Base-by-base conservation (phyloP, 2,797 vertebrate species). In the Peromyscus melanophrys region DNA sequence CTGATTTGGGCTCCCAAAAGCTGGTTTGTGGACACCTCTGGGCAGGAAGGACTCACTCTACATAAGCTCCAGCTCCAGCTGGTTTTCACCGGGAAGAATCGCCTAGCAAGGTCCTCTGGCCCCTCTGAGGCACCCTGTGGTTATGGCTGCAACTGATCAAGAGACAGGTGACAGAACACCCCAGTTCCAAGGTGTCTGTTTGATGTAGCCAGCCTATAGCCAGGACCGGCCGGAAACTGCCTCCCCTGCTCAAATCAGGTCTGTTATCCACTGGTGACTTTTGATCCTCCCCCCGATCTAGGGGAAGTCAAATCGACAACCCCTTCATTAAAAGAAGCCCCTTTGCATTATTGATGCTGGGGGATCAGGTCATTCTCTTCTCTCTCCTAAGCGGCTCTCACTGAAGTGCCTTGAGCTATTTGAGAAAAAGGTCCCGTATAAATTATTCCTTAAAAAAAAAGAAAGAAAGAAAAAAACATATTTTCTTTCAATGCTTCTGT, bases 401-500 rank as follows among this genome's bases (percentile, higher is more conserved):
- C 63, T 86, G 67, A 97, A 95, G 55, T 34, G 90, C 96, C 97
- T 95, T 27, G 40, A 94, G 97, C 96, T 92, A 75, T 96, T 92
- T 89, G 92, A 96, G 95, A 95, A 89, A 93, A 89, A 75, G 46
- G 69, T 82, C 82, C 88, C 57, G 10, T 77, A 95, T 97, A 91
- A 97, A 98, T 98, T 97, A 98, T 98, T 98, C 95, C 86, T 95
- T 95, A 49, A 89, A 97, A 96, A 95, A 73, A 46, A 46, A 27
- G 55, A 31, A 21, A 52, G 4, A 69, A 12, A 86, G n/a, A n/a
- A 76, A 94, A 95, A 87, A 88, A 63, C 71, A 13, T 34, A 77
- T 95, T 97, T 89, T 69, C 86, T 77, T 89, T 75, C 29, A 43
- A 52, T 19, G 46, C 85, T 78, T 93, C 85, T 89, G 90, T 90